phyloP scores from a whole-genome alignment of 2,113 vertebrate species.

The Suricata suricatta region DNA sequence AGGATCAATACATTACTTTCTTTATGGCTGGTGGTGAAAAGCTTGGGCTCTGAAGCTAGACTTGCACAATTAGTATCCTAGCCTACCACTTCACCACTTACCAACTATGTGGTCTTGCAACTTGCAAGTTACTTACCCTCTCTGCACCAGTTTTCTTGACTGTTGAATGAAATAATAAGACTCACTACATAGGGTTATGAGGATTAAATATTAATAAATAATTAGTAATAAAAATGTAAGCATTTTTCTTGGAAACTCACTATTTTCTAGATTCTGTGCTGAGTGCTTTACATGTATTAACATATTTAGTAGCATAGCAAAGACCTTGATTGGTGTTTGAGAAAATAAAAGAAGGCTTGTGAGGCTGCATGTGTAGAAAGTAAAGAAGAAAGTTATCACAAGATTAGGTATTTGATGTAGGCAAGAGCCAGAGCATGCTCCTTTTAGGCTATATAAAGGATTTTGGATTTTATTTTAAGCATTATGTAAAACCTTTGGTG shows the following conservation, averaged over 20 bases:
- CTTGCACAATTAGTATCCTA: not conserved
- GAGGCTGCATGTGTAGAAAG: not conserved
- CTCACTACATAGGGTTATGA: not conserved
- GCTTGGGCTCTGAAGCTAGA: not conserved
- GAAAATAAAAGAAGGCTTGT: not conserved
- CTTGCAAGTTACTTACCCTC: not conserved
- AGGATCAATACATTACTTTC: not conserved
- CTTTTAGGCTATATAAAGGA: not conserved
- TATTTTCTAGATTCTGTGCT: not conserved
- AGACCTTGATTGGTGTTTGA: not conserved
- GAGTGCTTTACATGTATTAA: not conserved
- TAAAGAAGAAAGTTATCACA: not conserved
- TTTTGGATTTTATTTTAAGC: not conserved
- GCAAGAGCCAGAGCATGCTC: not conserved
- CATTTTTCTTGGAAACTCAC: not conserved
- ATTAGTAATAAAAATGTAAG: not conserved
- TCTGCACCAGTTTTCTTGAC: not conserved
- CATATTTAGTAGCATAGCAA: not conserved
- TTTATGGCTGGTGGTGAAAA: not conserved
- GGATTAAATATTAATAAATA: constrained; percentile 5
- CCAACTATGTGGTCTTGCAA: not conserved
- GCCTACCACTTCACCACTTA: not conserved
- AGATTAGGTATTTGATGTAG: not conserved
- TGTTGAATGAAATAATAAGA: not conserved
- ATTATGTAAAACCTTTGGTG: not conserved